Conservation (phyloP, 2,113 vertebrate species). For the Solea solea region DNA sequence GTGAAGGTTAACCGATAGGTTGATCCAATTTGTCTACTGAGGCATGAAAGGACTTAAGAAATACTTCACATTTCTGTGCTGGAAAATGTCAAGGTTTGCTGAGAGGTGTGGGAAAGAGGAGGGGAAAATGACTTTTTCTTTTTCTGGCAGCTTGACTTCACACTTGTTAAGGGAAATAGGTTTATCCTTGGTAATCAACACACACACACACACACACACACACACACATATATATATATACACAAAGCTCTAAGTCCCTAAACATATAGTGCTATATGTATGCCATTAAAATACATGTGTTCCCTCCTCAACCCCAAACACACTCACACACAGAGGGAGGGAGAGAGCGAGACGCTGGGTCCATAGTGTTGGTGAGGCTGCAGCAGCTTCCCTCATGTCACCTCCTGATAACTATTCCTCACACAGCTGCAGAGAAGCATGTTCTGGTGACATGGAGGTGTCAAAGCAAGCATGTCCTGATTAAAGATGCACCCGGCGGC, state of each 20-base stretch:
- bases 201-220: slow-evolving; percentile 43
- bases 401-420: slow-evolving; percentile 49
- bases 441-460: slow-evolving; percentile 57
- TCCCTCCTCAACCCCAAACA: background rate
- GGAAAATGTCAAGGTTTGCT: slow-evolving; percentile 82
- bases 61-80: slow-evolving; percentile 75
- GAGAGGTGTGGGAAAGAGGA: slow-evolving; percentile 73
- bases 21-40: slow-evolving; percentile 82
- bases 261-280: slow-evolving; percentile 54
- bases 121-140: slow-evolving; percentile 69
- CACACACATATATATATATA: slow-evolving; percentile 29
- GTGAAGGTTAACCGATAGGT: slow-evolving; percentile 83
- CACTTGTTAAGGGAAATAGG: slow-evolving; percentile 77
- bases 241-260: slow-evolving; percentile 65
- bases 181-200: slow-evolving; percentile 78
- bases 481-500: slow-evolving; percentile 64
- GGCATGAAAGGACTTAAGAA: slow-evolving; percentile 79
- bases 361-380: slow-evolving; percentile 12
- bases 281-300: slow-evolving; percentile 49
- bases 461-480: slow-evolving; percentile 60
- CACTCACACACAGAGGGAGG: slow-evolving; percentile 4
- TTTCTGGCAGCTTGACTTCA: slow-evolving; percentile 70
- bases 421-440: slow-evolving; percentile 42
- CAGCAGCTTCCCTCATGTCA: slow-evolving; percentile 45
- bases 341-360: slow-evolving; percentile 30